A percentile compares a stretch with the other conserved stretches of the same genome.
Evolutionary conservation across 2,113 vertebrate species (phyloP).

Genomic region (Noctilio leporinus): DNA sequence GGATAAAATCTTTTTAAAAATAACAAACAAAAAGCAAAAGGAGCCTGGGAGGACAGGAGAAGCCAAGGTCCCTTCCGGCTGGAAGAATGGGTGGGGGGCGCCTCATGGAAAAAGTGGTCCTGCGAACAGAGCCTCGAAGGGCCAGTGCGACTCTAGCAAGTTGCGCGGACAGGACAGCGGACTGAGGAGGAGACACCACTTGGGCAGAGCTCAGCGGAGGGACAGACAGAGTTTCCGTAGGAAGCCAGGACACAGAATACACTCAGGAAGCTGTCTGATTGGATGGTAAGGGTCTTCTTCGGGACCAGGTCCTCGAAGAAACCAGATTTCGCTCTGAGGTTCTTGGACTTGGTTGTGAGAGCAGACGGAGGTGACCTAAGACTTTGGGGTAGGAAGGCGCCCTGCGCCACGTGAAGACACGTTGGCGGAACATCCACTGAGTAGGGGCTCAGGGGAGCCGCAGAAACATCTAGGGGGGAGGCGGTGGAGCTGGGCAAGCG

Average conservation of each 20-base stretch:
- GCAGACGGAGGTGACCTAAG: background rate
- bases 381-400: background rate
- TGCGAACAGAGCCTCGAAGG: background rate
- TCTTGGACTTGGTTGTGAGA: background rate
- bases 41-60: background rate
- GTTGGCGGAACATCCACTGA: too few species aligned
- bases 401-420: background rate
- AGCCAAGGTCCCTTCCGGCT: background rate
- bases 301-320: background rate
- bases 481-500: background rate
- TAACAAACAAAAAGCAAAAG: background rate
- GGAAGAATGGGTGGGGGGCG: background rate
- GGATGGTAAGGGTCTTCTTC: background rate
- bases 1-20: too few species aligned
- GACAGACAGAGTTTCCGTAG: too few species aligned
- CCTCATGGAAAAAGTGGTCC: background rate
- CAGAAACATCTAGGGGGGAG: background rate
- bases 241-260: background rate
- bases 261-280: background rate
- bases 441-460: fast-evolving
- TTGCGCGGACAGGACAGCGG: background rate
- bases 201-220: background rate
- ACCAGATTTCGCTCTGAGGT: background rate
- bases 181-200: background rate
- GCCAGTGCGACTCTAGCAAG: background rate